These are phyloP conservation scores for Mormoops blainvillei DNA, from an alignment of 2,113 vertebrate genomes.

Conservation along the genomic window DNA sequence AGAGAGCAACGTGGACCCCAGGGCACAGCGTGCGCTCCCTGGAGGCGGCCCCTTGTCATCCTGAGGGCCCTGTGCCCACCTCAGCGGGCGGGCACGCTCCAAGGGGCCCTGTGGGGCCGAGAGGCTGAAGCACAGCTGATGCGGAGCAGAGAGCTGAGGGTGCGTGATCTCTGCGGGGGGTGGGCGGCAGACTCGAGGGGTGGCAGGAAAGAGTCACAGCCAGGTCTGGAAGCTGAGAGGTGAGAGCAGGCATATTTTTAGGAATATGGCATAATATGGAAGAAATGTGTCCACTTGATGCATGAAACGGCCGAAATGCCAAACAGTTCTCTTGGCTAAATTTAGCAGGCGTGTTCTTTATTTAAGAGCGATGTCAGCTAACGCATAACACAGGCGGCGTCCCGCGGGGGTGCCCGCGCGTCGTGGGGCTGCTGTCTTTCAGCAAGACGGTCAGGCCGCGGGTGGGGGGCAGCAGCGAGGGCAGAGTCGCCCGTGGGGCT, in stretches of 20 bases:
- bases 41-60: neutral
- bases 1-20: neutral
- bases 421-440: neutral
- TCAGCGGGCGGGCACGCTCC: accelerated
- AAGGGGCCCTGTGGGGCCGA: neutral
- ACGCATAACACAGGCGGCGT: neutral
- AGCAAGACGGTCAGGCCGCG: accelerated
- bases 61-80: neutral
- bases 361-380: neutral
- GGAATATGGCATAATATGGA: conserved; percentile 48
- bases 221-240: neutral
- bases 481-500: neutral
- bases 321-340: conserved; percentile 26
- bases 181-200: too few species aligned
- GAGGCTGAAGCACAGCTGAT: neutral
- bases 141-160: neutral
- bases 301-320: neutral
- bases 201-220: neutral
- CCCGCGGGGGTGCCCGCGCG: accelerated
- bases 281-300: conserved; percentile 62
- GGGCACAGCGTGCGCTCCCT: neutral
- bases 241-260: conserved; percentile 38
- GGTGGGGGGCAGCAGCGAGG: neutral
- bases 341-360: conserved; percentile 40
- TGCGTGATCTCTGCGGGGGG: accelerated